These are phyloP conservation scores for Psilopsiagon aymara DNA, from an alignment of 2,113 vertebrate species.

Conservation along the genomic window DNA sequence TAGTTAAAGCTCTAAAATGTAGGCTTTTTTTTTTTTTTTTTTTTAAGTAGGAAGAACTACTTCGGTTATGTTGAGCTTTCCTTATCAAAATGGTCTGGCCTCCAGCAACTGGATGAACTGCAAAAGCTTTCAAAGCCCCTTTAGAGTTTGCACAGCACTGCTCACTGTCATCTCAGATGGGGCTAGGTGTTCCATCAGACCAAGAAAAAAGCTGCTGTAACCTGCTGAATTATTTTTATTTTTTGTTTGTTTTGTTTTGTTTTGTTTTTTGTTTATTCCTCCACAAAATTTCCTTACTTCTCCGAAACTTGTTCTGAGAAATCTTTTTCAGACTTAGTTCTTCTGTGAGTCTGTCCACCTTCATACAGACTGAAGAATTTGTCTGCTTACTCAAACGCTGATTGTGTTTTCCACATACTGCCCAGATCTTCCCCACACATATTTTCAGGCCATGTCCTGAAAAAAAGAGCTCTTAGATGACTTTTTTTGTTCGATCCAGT, in stretches of 20 bases:
- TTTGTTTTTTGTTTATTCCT: neutral
- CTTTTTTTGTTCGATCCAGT: neutral
- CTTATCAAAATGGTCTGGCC: neutral
- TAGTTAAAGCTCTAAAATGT: neutral
- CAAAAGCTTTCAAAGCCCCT: neutral
- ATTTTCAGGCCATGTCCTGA: neutral
- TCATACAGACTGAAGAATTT: neutral
- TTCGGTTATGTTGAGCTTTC: neutral
- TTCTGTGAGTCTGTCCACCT: neutral
- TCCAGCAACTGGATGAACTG: neutral
- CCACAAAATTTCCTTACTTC: neutral
- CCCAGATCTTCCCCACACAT: neutral
- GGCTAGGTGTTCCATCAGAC: neutral
- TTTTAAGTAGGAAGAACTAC: constrained; percentile 25
- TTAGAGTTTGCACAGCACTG: neutral
- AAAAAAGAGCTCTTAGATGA: neutral
- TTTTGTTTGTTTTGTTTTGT: neutral
- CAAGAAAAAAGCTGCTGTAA: neutral
- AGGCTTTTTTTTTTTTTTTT: neutral
- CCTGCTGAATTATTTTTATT: neutral
- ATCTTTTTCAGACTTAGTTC: neutral
- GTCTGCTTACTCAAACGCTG: neutral
- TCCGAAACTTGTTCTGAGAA: neutral
- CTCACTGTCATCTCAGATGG: neutral
- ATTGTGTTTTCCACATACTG: neutral